Conservation (phyloP, 2,888 invertebrate species). For the Cantharis rufa region DNA sequence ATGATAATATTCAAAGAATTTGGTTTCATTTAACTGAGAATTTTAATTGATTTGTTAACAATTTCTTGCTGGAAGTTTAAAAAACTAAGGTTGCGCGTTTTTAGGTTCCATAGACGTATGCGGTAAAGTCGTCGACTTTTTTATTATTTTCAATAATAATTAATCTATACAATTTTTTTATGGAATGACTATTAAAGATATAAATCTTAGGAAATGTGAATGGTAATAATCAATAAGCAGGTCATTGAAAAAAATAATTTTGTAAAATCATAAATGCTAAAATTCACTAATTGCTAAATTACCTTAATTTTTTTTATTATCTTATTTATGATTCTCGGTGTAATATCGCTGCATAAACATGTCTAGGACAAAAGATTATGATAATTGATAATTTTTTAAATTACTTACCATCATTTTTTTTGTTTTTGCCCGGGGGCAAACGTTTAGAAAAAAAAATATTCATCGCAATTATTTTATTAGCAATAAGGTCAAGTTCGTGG, state of each 20-base stretch:
- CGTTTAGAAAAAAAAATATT: background rate
- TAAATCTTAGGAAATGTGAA: background rate
- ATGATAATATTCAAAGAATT: background rate
- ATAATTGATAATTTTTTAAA: background rate
- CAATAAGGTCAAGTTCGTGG: background rate
- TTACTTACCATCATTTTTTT: background rate
- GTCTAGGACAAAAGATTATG: background rate
- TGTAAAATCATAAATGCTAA: background rate
- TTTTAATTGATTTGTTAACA: background rate
- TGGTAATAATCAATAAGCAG: background rate
- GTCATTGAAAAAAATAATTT: background rate
- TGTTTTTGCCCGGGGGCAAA: background rate
- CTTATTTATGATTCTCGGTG: background rate
- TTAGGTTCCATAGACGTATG: no score
- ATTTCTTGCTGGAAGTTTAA: no score
- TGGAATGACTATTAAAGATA: background rate
- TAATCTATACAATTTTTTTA: no score
- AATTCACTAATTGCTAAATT: background rate
- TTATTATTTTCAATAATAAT: no score
- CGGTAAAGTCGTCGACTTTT: no score
- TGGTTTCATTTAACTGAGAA: background rate
- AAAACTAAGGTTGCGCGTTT: no score
- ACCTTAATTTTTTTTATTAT: background rate
- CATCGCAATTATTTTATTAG: background rate
- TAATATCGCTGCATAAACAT: background rate